Conservation (phyloP, 1,140 invertebrate species). For the Orussus abietinus region DNA sequence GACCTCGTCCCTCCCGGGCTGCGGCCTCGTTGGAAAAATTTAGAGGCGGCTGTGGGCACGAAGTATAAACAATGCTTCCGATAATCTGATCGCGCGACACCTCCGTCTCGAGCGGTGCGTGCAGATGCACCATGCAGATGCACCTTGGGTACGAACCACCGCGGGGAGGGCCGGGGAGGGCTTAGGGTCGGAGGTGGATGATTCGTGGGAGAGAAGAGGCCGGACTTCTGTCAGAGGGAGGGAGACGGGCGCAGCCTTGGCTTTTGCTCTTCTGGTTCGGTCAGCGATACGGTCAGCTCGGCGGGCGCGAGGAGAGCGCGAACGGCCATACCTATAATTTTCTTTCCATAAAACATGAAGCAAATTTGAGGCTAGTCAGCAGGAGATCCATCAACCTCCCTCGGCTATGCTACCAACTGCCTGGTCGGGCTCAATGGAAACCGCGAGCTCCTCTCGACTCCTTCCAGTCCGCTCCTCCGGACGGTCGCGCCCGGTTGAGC, state of each 20-base stretch:
- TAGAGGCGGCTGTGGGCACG: constrained; percentile 18
- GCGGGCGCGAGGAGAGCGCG: constrained; percentile 9
- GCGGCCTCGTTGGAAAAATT: constrained; percentile 23
- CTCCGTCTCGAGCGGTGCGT: constrained; percentile 1
- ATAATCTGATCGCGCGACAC: constrained; percentile 29
- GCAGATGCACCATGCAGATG: neutral
- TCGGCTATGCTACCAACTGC: constrained; percentile 11
- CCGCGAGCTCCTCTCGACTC: too few relatives aligned
- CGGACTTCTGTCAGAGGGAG: neutral
- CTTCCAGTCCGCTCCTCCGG: too few relatives aligned
- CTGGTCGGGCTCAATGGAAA: too few relatives aligned
- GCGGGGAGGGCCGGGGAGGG: constrained; percentile 13
- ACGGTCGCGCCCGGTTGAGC: too few relatives aligned
- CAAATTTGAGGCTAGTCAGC: constrained; percentile 23
- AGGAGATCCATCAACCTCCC: constrained; percentile 18
- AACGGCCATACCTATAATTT: constrained; percentile 25
- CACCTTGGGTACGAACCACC: constrained; percentile 2
- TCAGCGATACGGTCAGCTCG: neutral
- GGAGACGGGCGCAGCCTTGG: too few relatives aligned
- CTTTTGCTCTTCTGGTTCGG: too few relatives aligned
- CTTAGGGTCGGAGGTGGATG: constrained; percentile 9
- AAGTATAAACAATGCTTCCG: constrained; percentile 27
- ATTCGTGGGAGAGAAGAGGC: constrained; percentile 4
- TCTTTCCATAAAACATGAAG: constrained; percentile 28
- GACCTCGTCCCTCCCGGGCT: constrained; percentile 3